phyloP scores from a whole-genome alignment of 2,888 invertebrate genomes.

The Drosophila eohydei region DNA sequence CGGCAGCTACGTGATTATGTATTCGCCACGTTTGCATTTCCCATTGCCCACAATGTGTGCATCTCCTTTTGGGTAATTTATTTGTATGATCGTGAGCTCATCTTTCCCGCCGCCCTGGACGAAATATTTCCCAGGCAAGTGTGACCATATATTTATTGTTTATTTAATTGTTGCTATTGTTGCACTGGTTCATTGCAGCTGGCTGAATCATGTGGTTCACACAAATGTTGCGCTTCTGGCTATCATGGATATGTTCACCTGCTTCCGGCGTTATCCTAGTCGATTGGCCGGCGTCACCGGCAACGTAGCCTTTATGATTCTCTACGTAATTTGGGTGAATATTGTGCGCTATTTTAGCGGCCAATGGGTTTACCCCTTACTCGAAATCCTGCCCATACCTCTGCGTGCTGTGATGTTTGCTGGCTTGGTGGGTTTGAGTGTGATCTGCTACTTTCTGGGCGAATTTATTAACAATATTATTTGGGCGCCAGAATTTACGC shows the following conservation, averaged over 20 bases:
- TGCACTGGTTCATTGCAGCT: constrained; percentile 82
- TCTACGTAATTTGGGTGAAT: constrained; percentile 92
- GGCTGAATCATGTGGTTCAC: constrained; percentile 97
- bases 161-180: not conserved
- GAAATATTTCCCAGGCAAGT: constrained; percentile 89
- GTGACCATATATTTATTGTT: not conserved
- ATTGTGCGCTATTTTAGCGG: constrained; percentile 90
- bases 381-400: constrained; percentile 90
- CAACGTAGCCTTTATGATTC: constrained; percentile 88
- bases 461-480: constrained; percentile 89
- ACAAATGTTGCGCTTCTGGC: constrained; percentile 92
- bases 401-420: constrained; percentile 90
- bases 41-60: constrained; percentile 92
- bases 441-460: constrained; percentile 89
- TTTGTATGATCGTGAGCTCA: constrained; percentile 93
- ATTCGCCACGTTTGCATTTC: constrained; percentile 90
- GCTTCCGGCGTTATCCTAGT: constrained; percentile 91
- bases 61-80: constrained; percentile 94
- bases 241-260: constrained; percentile 89
- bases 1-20: constrained; percentile 88
- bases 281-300: constrained; percentile 88
- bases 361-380: constrained; percentile 95
- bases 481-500: constrained; percentile 89
- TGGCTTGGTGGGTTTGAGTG: constrained; percentile 87
- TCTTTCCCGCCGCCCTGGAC: constrained; percentile 93